Evolutionary conservation across 2,113 vertebrate species (phyloP).

Genomic region (Sialia sialis): DNA sequence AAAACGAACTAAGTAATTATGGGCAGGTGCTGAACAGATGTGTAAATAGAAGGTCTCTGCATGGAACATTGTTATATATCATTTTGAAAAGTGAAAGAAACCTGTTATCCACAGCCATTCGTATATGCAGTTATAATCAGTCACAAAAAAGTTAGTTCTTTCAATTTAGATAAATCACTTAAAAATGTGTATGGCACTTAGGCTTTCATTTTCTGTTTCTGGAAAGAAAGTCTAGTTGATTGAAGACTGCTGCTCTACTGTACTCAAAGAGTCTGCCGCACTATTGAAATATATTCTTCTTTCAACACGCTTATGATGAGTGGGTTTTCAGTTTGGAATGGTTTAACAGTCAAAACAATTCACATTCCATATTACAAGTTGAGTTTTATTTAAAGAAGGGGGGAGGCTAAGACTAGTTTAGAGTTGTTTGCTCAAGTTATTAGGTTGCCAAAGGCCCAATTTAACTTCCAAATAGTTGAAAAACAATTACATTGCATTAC

Average conservation of each 20-base stretch:
- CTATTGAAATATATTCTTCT: slow-evolving; percentile 63
- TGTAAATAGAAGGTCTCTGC: slow-evolving; percentile 51
- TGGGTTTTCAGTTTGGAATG: slow-evolving; percentile 61
- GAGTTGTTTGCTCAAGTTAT: slow-evolving; percentile 45
- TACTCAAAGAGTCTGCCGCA: slow-evolving; percentile 35
- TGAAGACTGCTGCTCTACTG: slow-evolving; percentile 59
- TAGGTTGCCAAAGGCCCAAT: slow-evolving; percentile 6
- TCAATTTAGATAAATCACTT: slow-evolving; percentile 62
- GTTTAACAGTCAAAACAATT: slow-evolving; percentile 67
- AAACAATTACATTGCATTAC: slow-evolving; percentile 16
- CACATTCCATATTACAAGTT: slow-evolving; percentile 50
- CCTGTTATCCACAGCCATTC: slow-evolving; percentile 34
- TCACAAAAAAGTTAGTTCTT: slow-evolving; percentile 50
- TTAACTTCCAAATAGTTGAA: not conserved
- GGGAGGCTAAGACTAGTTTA: not conserved
- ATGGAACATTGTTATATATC: slow-evolving; percentile 51
- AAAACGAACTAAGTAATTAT: slow-evolving; percentile 66
- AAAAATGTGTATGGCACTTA: slow-evolving; percentile 46
- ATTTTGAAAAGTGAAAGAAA: slow-evolving; percentile 23
- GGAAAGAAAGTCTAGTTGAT: slow-evolving; percentile 52
- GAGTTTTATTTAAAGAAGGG: slow-evolving; percentile 47
- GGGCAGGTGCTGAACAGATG: slow-evolving; percentile 70
- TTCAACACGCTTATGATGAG: slow-evolving; percentile 64
- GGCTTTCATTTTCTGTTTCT: slow-evolving; percentile 58
- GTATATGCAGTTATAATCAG: slow-evolving; percentile 16